These are phyloP conservation scores for Serranus cabrilla DNA, from an alignment of 2,797 vertebrate species.

Conservation along the genomic window DNA sequence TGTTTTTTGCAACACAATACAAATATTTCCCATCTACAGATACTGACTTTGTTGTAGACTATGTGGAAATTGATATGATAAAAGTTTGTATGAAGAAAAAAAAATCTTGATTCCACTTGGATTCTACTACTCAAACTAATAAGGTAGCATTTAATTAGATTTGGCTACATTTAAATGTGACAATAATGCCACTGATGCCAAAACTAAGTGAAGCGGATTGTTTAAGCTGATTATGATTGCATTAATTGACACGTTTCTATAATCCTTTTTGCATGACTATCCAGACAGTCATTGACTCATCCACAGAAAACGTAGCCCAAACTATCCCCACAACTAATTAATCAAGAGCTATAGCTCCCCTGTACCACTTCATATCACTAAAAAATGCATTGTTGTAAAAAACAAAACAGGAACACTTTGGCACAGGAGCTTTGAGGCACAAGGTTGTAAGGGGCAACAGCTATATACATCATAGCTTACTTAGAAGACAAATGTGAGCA, in stretches of 20 bases:
- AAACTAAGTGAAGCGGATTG: conserved; percentile 8
- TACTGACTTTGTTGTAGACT: not conserved
- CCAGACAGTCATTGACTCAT: conserved; percentile 22
- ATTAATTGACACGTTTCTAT: conserved; percentile 18
- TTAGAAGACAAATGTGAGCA: not conserved
- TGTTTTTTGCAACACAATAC: not conserved
- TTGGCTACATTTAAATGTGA: conserved; percentile 13
- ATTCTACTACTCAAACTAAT: conserved; percentile 13
- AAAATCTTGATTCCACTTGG: not conserved
- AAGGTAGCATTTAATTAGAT: conserved; percentile 23
- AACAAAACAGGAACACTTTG: conserved; percentile 1
- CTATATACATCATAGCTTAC: not conserved
- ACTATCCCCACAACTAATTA: not conserved
- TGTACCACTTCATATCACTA: not conserved
- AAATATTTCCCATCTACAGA: no score
- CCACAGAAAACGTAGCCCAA: not conserved
- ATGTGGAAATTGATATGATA: not conserved
- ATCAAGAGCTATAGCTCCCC: not conserved
- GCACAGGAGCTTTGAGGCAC: not conserved
- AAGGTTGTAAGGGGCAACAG: not conserved
- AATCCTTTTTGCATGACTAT: conserved; percentile 29
- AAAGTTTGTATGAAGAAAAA: not conserved
- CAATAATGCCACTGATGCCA: not conserved
- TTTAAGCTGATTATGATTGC: conserved; percentile 30
- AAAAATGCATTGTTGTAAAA: conserved; percentile 1